Evolutionary conservation across 2,797 vertebrate species (phyloP).

Genomic region (Sardinella longiceps): DNA sequence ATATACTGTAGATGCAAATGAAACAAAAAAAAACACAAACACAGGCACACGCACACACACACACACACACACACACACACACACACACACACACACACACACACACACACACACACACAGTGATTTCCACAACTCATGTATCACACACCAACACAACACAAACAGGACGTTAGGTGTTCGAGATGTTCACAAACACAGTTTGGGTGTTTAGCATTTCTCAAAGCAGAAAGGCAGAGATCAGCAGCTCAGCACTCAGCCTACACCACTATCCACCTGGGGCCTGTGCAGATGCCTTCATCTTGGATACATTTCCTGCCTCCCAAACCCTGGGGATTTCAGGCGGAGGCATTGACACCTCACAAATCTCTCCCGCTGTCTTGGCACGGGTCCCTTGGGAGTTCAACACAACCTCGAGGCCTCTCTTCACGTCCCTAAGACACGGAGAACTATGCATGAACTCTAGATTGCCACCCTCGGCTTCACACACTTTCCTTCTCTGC

Average conservation of each 20-base stretch:
- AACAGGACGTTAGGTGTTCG: not conserved
- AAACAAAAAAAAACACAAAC: no score
- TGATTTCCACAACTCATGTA: not conserved
- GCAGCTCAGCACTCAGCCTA: not conserved
- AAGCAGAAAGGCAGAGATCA: constrained; percentile 2
- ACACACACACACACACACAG: constrained; percentile 12
- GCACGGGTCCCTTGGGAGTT: not conserved
- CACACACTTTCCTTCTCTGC: not conserved
- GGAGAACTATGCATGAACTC: not conserved
- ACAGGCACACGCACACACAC: not conserved
- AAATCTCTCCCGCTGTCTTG: constrained; percentile 1
- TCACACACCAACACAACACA: constrained; percentile 6
- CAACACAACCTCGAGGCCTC: not conserved
- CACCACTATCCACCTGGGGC: not conserved
- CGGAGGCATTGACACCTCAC: constrained; percentile 8
- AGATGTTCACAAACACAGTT: not conserved
- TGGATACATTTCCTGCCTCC: not conserved
- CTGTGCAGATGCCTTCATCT: constrained; percentile 17
- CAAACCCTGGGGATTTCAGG: not conserved
- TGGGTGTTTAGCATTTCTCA: not conserved
- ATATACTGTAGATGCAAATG: no score
- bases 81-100: not conserved
- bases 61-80: not conserved
- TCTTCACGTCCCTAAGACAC: not conserved
- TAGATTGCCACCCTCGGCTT: not conserved